Conservation (phyloP, 2,888 invertebrate genomes). For the Sinhomidia bicolor region DNA sequence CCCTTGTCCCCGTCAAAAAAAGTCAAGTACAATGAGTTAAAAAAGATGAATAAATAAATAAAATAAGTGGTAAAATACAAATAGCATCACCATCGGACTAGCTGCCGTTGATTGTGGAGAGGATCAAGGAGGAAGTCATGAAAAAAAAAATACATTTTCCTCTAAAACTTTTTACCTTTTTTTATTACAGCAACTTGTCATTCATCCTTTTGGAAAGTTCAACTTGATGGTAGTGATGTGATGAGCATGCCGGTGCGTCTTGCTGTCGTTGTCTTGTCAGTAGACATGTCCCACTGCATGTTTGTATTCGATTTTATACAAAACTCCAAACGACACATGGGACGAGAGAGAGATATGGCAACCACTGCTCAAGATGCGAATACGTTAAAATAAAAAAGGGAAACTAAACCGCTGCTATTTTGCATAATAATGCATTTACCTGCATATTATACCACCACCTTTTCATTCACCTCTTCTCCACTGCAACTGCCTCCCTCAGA, state of each 20-base stretch:
- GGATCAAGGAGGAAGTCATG: conserved; percentile 25
- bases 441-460: neutral
- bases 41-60: no score
- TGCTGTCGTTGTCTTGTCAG: neutral
- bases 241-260: no score
- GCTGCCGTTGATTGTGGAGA: neutral
- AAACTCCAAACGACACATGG: no score
- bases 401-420: neutral
- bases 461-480: no score
- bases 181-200: no score
- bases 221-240: no score
- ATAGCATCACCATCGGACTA: neutral
- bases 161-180: neutral
- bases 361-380: no score
- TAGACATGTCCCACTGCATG: no score
- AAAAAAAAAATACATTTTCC: neutral
- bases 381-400: neutral
- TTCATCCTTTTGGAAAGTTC: neutral
- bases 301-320: no score
- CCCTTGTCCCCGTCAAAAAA: neutral
- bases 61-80: neutral
- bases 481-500: no score
- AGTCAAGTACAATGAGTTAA: no score
- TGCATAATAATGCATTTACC: conserved; percentile 6
- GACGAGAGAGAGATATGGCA: conserved; percentile 3